Evolutionary conservation across 2,797 vertebrate genomes (phyloP).

Genomic region (Acipenser ruthenus): DNA sequence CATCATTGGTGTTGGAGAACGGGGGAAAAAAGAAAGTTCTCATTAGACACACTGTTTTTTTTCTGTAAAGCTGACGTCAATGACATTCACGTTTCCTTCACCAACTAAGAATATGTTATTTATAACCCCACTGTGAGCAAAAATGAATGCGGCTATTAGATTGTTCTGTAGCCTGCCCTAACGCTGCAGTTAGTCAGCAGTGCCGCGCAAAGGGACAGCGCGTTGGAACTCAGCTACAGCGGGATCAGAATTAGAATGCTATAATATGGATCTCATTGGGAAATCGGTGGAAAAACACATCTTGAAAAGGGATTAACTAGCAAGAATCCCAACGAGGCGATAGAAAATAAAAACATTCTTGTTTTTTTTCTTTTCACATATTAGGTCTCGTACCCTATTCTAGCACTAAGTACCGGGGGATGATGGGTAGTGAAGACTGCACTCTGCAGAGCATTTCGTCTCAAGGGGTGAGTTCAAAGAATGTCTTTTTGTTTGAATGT

Average conservation of each 20-base stretch:
- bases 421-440: too few relatives aligned
- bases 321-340: too few relatives aligned
- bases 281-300: too few relatives aligned
- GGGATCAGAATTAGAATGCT: too few relatives aligned
- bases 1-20: not conserved
- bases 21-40: conserved; percentile 35
- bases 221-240: conserved; percentile 19
- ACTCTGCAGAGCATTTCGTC: not conserved
- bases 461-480: not conserved
- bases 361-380: too few relatives aligned
- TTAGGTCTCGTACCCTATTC: too few relatives aligned
- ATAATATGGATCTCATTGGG: too few relatives aligned
- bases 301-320: too few relatives aligned
- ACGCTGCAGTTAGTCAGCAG: conserved; percentile 45
- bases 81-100: conserved; percentile 70
- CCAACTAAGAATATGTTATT: conserved; percentile 67
- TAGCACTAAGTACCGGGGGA: too few relatives aligned
- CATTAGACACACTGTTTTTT: conserved; percentile 52
- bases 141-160: conserved; percentile 58
- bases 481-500: too few relatives aligned
- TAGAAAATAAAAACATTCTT: too few relatives aligned
- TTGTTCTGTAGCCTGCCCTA: conserved; percentile 49
- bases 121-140: conserved; percentile 65
- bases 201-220: conserved; percentile 38
- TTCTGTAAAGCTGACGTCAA: conserved; percentile 67